phyloP scores from a whole-genome alignment of 2,888 invertebrate species.

The Phlogophora meticulosa region DNA sequence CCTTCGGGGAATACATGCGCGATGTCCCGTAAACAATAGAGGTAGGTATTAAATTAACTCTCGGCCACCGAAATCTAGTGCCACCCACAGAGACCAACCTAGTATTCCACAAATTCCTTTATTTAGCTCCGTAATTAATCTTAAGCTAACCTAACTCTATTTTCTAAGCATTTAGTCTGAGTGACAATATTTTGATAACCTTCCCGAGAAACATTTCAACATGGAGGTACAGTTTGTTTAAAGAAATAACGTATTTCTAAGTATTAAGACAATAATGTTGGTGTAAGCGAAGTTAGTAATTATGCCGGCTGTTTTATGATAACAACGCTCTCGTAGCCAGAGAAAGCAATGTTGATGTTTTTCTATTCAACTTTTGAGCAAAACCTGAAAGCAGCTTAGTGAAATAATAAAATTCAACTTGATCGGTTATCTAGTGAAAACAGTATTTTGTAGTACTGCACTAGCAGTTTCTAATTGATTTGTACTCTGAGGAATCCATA shows the following conservation, averaged over 20 bases:
- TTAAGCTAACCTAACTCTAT: constrained; percentile 13
- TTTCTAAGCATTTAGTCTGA: constrained; percentile 12
- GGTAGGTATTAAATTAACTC: constrained; percentile 1
- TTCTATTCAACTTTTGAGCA: no score
- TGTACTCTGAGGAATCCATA: no score
- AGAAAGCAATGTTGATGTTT: constrained; percentile 1
- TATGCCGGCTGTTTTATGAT: constrained; percentile 7
- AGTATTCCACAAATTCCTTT: constrained; percentile 28
- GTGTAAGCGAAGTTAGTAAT: constrained; percentile 9
- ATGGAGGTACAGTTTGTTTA: constrained; percentile 1
- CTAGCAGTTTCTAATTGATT: no score
- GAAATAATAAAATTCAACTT: no score
- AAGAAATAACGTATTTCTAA: constrained; percentile 24
- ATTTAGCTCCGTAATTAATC: constrained; percentile 23
- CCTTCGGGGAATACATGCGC: no score
- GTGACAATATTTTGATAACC: constrained; percentile 43
- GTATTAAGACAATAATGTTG: constrained; percentile 20
- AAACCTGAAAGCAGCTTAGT: no score
- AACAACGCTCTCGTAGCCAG: neutral
- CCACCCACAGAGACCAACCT: neutral
- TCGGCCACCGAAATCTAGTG: constrained; percentile 7
- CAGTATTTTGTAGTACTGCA: no score
- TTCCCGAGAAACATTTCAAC: constrained; percentile 31
- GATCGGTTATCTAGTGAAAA: no score
- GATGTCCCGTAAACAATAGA: constrained; percentile 15